These are phyloP conservation scores for Thripadectes ignobilis DNA, from an alignment of 2,797 vertebrate species.

Conservation along the genomic window DNA sequence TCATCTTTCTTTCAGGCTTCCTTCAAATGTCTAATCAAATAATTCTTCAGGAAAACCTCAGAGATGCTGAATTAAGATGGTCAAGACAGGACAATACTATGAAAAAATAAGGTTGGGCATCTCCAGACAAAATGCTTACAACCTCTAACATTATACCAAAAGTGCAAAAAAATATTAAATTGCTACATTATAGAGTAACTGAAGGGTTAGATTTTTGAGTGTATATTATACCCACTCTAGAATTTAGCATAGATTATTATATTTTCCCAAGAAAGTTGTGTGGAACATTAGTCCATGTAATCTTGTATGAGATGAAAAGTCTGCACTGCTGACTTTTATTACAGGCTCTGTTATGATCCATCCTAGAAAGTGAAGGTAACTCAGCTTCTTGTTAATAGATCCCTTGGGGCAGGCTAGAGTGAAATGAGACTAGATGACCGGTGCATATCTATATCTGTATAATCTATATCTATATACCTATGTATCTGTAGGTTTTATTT, in stretches of 20 bases:
- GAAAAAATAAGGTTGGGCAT: neutral
- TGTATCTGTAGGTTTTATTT: neutral
- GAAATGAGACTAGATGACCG: neutral
- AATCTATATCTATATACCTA: no score
- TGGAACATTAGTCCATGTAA: neutral
- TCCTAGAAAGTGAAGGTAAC: neutral
- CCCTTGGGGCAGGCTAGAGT: neutral
- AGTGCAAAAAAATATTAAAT: neutral
- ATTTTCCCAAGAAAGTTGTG: neutral
- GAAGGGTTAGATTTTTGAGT: neutral
- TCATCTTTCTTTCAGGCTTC: neutral
- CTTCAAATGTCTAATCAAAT: neutral
- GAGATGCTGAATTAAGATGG: neutral
- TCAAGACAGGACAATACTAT: neutral
- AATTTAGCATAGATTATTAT: neutral
- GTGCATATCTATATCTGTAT: neutral
- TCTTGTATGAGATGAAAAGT: neutral
- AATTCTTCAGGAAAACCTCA: neutral
- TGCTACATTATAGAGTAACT: neutral
- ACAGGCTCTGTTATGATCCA: neutral
- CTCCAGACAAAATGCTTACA: neutral
- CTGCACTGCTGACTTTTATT: neutral
- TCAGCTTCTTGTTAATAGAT: neutral
- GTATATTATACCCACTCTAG: neutral
- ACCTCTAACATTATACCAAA: neutral